Evolutionary conservation across 2,797 vertebrate genomes (phyloP).

Genomic region (Ptychadena robeensis): DNA sequence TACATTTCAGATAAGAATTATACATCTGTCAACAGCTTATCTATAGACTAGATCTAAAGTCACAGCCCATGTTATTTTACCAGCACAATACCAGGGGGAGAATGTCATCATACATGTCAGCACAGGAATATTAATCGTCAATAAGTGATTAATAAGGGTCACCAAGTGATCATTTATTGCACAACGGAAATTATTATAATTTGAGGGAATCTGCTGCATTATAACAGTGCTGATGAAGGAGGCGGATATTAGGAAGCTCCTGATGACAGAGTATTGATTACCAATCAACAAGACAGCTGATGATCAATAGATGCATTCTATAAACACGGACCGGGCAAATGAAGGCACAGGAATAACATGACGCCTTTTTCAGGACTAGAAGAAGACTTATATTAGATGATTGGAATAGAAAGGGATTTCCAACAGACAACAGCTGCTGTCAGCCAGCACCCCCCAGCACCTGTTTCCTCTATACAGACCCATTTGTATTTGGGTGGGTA

Average conservation of each 20-base stretch:
- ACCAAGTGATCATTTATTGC: too few relatives aligned
- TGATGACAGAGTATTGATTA: not conserved
- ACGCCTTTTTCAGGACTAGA: not conserved
- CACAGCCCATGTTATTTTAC: not conserved
- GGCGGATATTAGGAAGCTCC: not conserved
- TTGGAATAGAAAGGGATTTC: not conserved
- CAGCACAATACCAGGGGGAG: not conserved
- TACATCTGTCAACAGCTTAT: too few relatives aligned
- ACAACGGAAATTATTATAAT: not conserved
- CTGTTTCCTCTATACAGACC: slow-evolving; percentile 27
- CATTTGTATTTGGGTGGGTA: not conserved
- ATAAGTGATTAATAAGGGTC: too few relatives aligned
- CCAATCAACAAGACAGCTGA: too few relatives aligned
- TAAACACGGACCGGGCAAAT: too few relatives aligned
- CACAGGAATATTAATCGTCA: too few relatives aligned
- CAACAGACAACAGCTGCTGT: slow-evolving; percentile 32
- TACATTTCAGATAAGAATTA: too few relatives aligned
- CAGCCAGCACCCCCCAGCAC: slow-evolving; percentile 17
- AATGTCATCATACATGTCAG: too few relatives aligned
- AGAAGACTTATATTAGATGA: not conserved
- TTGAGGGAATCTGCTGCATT: not conserved
- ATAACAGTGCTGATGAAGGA: too few relatives aligned
- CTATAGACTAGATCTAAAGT: not conserved
- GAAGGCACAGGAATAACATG: too few relatives aligned
- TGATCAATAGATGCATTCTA: too few relatives aligned